These are phyloP conservation scores for Brienomyrus brachyistius DNA, from an alignment of 2,113 vertebrate species.

Conservation along the genomic window DNA sequence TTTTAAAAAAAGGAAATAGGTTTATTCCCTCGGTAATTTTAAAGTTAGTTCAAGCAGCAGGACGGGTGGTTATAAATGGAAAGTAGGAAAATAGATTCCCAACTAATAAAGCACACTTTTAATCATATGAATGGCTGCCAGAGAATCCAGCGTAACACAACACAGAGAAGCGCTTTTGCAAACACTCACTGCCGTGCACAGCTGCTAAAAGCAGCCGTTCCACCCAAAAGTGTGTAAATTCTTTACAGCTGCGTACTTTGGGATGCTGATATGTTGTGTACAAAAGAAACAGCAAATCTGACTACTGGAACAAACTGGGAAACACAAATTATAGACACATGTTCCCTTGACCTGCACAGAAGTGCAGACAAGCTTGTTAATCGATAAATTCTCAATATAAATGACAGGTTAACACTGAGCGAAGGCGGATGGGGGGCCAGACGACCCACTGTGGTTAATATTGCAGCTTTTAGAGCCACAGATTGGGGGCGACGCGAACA, in stretches of 20 bases:
- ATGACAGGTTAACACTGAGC: not conserved
- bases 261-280: not conserved
- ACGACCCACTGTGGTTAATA: not conserved
- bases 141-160: not conserved
- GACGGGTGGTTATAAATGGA: conserved; percentile 28
- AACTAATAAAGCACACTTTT: conserved; percentile 36
- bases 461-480: not conserved
- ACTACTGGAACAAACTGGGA: not conserved
- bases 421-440: not conserved
- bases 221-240: not conserved
- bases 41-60: conserved; percentile 26
- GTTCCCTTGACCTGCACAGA: too few species aligned
- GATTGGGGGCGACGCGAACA: not conserved
- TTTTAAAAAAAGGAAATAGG: conserved; percentile 41
- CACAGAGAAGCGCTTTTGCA: not conserved
- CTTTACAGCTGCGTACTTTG: not conserved
- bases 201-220: not conserved
- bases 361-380: not conserved
- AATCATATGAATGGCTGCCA: conserved; percentile 19
- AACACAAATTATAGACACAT: not conserved
- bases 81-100: conserved; percentile 28
- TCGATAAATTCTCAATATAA: not conserved
- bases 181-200: not conserved
- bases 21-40: conserved; percentile 27
- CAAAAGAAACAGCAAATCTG: not conserved